Evolutionary conservation across 2,888 invertebrate species (phyloP), one percentile per base, ranked within the genome.

Genomic region (Coleophora deauratella): DNA sequence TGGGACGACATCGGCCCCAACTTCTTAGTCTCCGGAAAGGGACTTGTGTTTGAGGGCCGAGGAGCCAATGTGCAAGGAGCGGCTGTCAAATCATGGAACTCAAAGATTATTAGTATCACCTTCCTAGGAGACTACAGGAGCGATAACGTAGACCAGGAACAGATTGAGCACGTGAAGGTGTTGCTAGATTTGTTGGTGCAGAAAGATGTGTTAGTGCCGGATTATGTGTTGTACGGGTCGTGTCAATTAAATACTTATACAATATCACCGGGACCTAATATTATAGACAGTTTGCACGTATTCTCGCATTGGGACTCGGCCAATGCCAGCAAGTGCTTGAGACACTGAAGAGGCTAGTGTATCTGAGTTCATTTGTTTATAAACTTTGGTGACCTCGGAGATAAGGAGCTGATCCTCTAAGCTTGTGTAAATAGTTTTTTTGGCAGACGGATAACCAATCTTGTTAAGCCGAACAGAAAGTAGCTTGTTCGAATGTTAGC

Each of bases 1-100:
- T 68, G 61, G 43, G 42, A 44, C 1, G 84, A 84, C 37, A 81
- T 84, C 31, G 78, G 69, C 0, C 75, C 81, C 0, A 84, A 84
- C 45, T 84, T 65, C 42, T 64, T 84, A 0, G 69, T 82, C 3
- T 65, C 72, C 9, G 76, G 75, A 1, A 62, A 70, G 4, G 82
- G 81, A 2, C 49, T 64, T 1, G 40, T 82, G 2, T 82, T 82
- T 42, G 82, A 82, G 57, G 84, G 81, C 1, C 56, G 75, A 50
- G 82, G 82, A 1, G 74, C 75, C 0, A 81, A 81, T 44, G 55
- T 75, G 1, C 38, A 64, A 6, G 71, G 72, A 0, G 75, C 62
- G 0, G 73, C 80, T 75, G 62, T 72, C 4, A 47, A 43, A 1
- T 49, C 51, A 1, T 74, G 66, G 67, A 81, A 82, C 42, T 31